A percentile compares a stretch with the other conserved stretches of the same genome.
These are phyloP conservation scores for Diorhabda elongata DNA, from an alignment of 1,140 invertebrate genomes.

Conservation along the genomic window DNA sequence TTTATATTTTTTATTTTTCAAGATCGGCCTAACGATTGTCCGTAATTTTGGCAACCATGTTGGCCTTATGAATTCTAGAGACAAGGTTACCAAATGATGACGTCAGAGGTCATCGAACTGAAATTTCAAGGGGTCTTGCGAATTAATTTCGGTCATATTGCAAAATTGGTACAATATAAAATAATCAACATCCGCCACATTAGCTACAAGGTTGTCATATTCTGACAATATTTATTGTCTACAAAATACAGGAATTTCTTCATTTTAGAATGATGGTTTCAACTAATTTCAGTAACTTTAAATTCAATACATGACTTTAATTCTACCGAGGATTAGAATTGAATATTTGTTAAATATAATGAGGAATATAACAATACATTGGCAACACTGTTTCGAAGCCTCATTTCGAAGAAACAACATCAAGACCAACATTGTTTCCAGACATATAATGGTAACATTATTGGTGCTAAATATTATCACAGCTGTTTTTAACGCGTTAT, in stretches of 20 bases:
- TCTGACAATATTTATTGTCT: background rate
- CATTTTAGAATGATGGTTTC: too few species aligned
- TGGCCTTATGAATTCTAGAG: slow-evolving; percentile 15
- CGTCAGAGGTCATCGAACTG: slow-evolving; percentile 29
- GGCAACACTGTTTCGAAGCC: background rate
- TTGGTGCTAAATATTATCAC: slow-evolving; percentile 19
- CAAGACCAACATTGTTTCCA: slow-evolving; percentile 8
- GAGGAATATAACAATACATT: background rate
- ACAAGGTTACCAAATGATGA: slow-evolving; percentile 24
- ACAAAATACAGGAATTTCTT: background rate
- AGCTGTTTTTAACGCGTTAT: slow-evolving; percentile 17
- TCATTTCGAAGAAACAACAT: slow-evolving; percentile 11
- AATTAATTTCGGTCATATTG: slow-evolving; percentile 16
- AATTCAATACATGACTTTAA: too few species aligned
- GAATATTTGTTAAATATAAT: too few species aligned
- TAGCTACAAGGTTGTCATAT: background rate
- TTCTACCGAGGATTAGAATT: too few species aligned
- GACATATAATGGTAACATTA: slow-evolving; percentile 13
- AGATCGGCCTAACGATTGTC: background rate
- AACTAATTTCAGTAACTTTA: too few species aligned
- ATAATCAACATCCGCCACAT: slow-evolving; percentile 17
- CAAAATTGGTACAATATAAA: slow-evolving; percentile 21
- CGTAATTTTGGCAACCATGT: background rate
- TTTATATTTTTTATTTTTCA: background rate
- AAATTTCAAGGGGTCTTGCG: slow-evolving; percentile 25